These are phyloP conservation scores for Sesia apiformis DNA, from an alignment of 2,888 invertebrate species.

Conservation along the genomic window DNA sequence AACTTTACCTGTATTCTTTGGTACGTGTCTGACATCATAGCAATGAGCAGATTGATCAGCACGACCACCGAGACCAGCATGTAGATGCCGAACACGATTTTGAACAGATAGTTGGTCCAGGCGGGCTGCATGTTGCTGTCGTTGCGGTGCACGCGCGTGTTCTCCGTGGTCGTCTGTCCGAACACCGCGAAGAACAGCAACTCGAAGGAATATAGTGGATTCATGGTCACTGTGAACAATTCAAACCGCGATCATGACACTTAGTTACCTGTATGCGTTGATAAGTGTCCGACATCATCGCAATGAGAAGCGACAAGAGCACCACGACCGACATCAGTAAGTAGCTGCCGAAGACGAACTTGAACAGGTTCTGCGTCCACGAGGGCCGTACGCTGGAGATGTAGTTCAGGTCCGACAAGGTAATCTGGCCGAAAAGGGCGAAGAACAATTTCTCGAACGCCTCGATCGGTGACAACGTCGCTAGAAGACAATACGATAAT, in stretches of 20 bases:
- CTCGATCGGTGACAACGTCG: conserved; percentile 89
- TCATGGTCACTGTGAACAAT: conserved; percentile 89
- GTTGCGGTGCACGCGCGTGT: conserved; percentile 79
- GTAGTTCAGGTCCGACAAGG: conserved; percentile 88
- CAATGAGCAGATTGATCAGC: conserved; percentile 98
- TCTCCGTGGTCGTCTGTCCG: conserved; percentile 91
- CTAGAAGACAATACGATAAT: conserved; percentile 76
- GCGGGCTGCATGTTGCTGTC: conserved; percentile 79
- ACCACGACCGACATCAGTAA: conserved; percentile 98
- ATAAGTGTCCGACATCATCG: conserved; percentile 99
- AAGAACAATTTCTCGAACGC: conserved; percentile 98
- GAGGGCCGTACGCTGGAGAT: conserved; percentile 79
- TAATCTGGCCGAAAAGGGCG: conserved; percentile 96
- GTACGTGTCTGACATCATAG: conserved; percentile 99
- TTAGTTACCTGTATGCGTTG: conserved; percentile 96
- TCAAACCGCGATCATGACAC: conserved; percentile 7
- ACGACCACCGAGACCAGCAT: conserved; percentile 99
- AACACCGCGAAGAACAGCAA: conserved; percentile 99
- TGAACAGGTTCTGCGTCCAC: conserved; percentile 91
- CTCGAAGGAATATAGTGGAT: conserved; percentile 95
- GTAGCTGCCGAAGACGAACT: conserved; percentile 96
- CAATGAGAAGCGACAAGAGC: conserved; percentile 98
- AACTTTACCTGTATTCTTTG: conserved; percentile 94
- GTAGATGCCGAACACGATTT: conserved; percentile 93
- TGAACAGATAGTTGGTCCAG: conserved; percentile 92